These are phyloP conservation scores for Marisa cornuarietis DNA, from an alignment of 1,140 invertebrate species.

Conservation along the genomic window DNA sequence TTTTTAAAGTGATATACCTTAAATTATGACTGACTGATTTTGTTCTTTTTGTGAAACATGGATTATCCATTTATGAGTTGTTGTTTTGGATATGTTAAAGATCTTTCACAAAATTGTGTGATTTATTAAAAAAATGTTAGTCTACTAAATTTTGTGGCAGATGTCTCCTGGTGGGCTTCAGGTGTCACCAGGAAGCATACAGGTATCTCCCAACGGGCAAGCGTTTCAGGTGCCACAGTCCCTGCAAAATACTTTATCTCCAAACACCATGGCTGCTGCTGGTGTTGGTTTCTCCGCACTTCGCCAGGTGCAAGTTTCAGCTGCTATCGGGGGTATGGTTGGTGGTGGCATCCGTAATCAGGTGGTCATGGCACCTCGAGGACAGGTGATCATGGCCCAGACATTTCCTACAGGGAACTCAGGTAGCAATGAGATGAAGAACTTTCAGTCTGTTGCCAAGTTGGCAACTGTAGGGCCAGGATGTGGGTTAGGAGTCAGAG, in stretches of 20 bases:
- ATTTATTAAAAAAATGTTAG: not conserved
- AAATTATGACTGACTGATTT: not conserved
- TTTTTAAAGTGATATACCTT: not conserved
- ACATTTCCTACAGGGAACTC: not conserved
- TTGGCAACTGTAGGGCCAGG: not conserved
- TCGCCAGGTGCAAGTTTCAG: slow-evolving; percentile 10
- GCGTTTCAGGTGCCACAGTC: slow-evolving; percentile 6
- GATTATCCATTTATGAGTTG: too few species aligned
- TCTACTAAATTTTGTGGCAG: not conserved
- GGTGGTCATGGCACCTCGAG: slow-evolving; percentile 20
- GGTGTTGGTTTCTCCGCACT: slow-evolving; percentile 7
- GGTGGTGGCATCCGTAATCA: slow-evolving; percentile 10
- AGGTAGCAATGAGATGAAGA: not conserved
- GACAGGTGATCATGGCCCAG: slow-evolving; percentile 24
- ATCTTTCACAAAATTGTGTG: not conserved
- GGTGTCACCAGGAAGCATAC: slow-evolving; percentile 13
- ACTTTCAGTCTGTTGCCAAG: not conserved
- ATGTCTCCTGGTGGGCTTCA: slow-evolving; percentile 21
- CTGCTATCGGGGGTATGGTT: not conserved
- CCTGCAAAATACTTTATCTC: slow-evolving; percentile 14
- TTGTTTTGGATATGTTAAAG: too few species aligned
- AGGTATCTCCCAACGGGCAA: slow-evolving; percentile 16
- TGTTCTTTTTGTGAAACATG: too few species aligned
- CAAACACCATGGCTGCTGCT: slow-evolving; percentile 2
- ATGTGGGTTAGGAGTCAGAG: not conserved